A percentile compares a stretch with the other conserved stretches of the same genome.
Evolutionary conservation across 53 echinoderm and acorn worm genomes (phyloP).

Genomic region (Antedon mediterranea): DNA sequence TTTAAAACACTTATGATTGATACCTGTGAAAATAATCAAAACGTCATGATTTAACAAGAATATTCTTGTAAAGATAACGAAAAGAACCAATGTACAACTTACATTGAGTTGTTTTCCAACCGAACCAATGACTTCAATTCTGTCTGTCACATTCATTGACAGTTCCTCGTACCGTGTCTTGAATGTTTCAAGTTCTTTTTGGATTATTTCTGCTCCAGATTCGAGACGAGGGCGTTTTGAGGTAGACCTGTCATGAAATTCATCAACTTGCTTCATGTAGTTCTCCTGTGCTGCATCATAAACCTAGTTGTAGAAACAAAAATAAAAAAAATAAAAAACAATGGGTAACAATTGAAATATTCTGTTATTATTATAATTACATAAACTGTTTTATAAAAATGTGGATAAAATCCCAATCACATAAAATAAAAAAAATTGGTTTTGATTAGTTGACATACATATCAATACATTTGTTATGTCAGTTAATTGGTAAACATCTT

Average conservation of each 20-base stretch:
- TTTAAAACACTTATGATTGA: too few species aligned
- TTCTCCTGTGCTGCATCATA: slow-evolving; percentile 45
- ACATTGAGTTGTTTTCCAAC: slow-evolving; percentile 49
- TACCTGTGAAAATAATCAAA: too few species aligned
- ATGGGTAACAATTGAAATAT: too few species aligned
- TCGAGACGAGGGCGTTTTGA: slow-evolving; percentile 18
- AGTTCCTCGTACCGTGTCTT: slow-evolving; percentile 57
- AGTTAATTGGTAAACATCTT: too few species aligned
- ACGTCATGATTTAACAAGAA: too few species aligned
- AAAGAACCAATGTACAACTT: slow-evolving; percentile 2
- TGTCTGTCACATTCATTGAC: slow-evolving; percentile 42
- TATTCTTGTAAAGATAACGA: not conserved
- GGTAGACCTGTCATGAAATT: slow-evolving; percentile 23
- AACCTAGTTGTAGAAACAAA: slow-evolving; percentile 24
- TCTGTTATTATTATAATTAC: too few species aligned
- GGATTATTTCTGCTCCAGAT: slow-evolving; percentile 40
- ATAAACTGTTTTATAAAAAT: too few species aligned
- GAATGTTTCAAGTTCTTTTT: slow-evolving; percentile 50
- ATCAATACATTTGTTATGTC: too few species aligned
- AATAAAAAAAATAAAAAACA: too few species aligned
- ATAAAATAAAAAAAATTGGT: too few species aligned
- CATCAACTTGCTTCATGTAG: slow-evolving; percentile 31
- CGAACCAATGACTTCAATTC: slow-evolving; percentile 45
- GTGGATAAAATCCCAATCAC: too few species aligned
- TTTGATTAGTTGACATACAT: too few species aligned